Percentiles rank a stretch among this genome's conserved stretches.
Evolutionary conservation across 2,113 vertebrate genomes (phyloP).

Genomic region (Microtus ochrogaster): DNA sequence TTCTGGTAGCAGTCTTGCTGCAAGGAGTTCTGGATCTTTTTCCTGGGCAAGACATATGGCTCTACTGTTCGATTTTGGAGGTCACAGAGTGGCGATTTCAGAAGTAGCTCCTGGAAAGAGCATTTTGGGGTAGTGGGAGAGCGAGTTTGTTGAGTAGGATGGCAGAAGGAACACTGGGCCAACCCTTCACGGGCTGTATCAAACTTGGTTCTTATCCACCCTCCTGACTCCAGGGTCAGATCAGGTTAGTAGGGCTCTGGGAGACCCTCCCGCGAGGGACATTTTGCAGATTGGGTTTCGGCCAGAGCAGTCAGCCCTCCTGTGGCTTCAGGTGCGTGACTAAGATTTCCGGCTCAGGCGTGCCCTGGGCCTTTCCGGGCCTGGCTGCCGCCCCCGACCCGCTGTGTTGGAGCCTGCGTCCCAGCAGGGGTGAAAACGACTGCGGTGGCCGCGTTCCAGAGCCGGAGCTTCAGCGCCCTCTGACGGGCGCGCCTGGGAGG

Average conservation of each 20-base stretch:
- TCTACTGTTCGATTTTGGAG: neutral
- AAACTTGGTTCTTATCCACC: neutral
- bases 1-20: neutral
- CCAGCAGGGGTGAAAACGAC: neutral
- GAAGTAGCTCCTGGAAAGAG: neutral
- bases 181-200: neutral
- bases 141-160: neutral
- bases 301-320: neutral
- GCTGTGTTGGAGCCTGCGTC: neutral
- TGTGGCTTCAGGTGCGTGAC: conserved; percentile 61
- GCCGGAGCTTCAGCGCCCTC: conserved; percentile 60
- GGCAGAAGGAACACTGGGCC: neutral
- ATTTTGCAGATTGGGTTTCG: neutral
- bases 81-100: neutral
- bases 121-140: neutral
- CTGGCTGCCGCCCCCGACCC: neutral
- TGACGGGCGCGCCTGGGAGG: conserved; percentile 7
- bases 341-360: conserved; percentile 61
- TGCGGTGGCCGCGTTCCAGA: neutral
- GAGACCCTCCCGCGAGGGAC: conserved; percentile 32
- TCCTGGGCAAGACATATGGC: neutral
- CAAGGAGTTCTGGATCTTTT: conserved; percentile 10
- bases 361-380: conserved; percentile 54
- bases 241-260: conserved; percentile 27
- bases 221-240: neutral